A percentile compares a stretch with the other conserved stretches of the same genome.
These are phyloP conservation scores for Thamnophis elegans DNA, from an alignment of 2,797 vertebrate genomes.

Conservation along the genomic window DNA sequence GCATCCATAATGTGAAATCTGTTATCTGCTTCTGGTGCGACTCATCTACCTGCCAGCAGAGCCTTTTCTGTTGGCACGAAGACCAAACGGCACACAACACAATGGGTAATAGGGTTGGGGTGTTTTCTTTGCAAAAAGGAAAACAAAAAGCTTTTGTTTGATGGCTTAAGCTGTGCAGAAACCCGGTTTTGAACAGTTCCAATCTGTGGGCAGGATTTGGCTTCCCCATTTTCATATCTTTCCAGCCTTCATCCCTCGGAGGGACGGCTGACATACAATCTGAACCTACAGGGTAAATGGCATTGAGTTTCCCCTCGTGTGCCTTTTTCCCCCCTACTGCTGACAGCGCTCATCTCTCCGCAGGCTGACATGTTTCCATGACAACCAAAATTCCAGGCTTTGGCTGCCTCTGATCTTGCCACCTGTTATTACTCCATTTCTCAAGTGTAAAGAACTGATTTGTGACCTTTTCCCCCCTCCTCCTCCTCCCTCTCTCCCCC, in stretches of 20 bases:
- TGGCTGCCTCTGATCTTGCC: constrained; percentile 72
- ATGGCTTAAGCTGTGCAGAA: background rate
- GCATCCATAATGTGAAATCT: constrained; percentile 10
- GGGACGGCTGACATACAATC: constrained; percentile 29
- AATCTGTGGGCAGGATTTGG: background rate
- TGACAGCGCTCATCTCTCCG: constrained; percentile 66
- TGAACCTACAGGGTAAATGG: constrained; percentile 41
- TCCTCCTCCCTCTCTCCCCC: background rate
- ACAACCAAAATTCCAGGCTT: constrained; percentile 62
- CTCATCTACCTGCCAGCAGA: constrained; percentile 48
- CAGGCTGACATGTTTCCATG: constrained; percentile 72
- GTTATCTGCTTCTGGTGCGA: constrained; percentile 50
- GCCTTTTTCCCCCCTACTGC: constrained; percentile 20
- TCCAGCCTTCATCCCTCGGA: constrained; percentile 12
- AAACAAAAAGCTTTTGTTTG: constrained; percentile 33
- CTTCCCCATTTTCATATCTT: background rate
- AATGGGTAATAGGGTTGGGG: constrained; percentile 9
- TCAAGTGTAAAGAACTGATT: constrained; percentile 59
- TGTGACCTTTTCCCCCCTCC: constrained; percentile 1
- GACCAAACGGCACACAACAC: constrained; percentile 31
- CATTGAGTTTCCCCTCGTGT: constrained; percentile 41
- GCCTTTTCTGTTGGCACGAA: constrained; percentile 35
- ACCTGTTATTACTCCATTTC: constrained; percentile 74
- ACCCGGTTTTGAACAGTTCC: background rate
- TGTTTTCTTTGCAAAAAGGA: background rate